A percentile compares a stretch with the other conserved stretches of the same genome.
These are phyloP conservation scores for Theretra japonica DNA, from an alignment of 2,888 invertebrate genomes.

Conservation along the genomic window DNA sequence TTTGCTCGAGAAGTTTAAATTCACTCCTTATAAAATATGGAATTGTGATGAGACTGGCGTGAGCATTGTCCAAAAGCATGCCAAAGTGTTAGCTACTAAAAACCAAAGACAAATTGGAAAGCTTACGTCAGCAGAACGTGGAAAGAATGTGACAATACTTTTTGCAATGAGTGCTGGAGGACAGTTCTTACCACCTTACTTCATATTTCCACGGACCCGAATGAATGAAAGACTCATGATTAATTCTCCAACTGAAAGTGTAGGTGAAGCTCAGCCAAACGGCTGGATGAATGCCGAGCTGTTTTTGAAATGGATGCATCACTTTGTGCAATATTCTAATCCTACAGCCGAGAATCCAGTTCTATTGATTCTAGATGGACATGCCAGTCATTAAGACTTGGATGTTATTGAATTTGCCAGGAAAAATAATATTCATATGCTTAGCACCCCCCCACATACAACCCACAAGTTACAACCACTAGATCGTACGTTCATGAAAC, in stretches of 20 bases:
- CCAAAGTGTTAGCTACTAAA: constrained; percentile 33
- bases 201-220: constrained; percentile 27
- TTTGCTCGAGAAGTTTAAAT: constrained; percentile 11
- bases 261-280: too few relatives aligned
- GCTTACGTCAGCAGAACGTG: constrained; percentile 34
- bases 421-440: constrained; percentile 42
- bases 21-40: constrained; percentile 33
- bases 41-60: constrained; percentile 35
- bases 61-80: constrained; percentile 29
- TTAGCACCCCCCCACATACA: constrained; percentile 33
- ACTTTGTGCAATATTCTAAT: constrained; percentile 33
- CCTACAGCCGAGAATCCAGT: constrained; percentile 32
- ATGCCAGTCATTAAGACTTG: constrained; percentile 32
- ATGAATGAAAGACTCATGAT: constrained; percentile 33
- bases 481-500: constrained; percentile 37
- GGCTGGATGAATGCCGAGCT: too few relatives aligned
- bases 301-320: constrained; percentile 34
- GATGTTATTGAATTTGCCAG: constrained; percentile 39
- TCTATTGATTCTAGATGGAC: constrained; percentile 33
- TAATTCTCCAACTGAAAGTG: constrained; percentile 29
- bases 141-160: constrained; percentile 32
- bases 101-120: constrained; percentile 35
- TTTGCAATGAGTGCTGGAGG: constrained; percentile 31
- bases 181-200: constrained; percentile 30
- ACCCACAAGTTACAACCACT: constrained; percentile 3